These are phyloP conservation scores for Agraylea sexmaculata DNA, from an alignment of 1,140 invertebrate genomes.

Conservation along the genomic window DNA sequence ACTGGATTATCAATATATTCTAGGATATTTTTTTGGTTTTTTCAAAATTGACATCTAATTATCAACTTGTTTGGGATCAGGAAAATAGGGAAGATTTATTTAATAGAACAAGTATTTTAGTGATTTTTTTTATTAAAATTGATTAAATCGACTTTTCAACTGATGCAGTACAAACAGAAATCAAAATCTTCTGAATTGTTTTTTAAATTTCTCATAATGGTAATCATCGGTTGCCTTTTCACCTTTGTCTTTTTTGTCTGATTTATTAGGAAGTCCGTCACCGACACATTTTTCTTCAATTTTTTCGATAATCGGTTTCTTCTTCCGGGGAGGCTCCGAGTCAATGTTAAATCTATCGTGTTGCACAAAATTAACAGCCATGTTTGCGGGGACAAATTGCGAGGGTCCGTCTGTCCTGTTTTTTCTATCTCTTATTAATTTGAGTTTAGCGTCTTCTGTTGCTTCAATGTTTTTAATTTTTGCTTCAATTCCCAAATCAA, in stretches of 20 bases:
- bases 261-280: slow-evolving; percentile 31
- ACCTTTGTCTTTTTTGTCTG: slow-evolving; percentile 55
- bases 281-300: slow-evolving; percentile 4
- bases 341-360: slow-evolving; percentile 75
- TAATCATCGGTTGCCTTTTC: slow-evolving; percentile 94
- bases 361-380: slow-evolving; percentile 96
- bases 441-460: slow-evolving; percentile 93
- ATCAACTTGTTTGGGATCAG: too few relatives aligned
- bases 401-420: slow-evolving; percentile 91
- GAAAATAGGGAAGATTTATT: too few relatives aligned
- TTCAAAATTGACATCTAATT: too few relatives aligned
- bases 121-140: too few relatives aligned
- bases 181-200: slow-evolving; percentile 87
- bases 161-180: too few relatives aligned
- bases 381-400: slow-evolving; percentile 93
- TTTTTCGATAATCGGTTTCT: slow-evolving; percentile 26
- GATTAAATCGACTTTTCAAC: too few relatives aligned
- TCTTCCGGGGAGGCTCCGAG: slow-evolving; percentile 11
- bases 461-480: slow-evolving; percentile 97
- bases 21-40: too few relatives aligned
- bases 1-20: too few relatives aligned
- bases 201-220: slow-evolving; percentile 93
- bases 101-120: too few relatives aligned
- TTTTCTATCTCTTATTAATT: slow-evolving; percentile 74
- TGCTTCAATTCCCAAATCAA: slow-evolving; percentile 96